phyloP scores from a whole-genome alignment of 2,113 vertebrate species.

The Nansenia antarctica region DNA sequence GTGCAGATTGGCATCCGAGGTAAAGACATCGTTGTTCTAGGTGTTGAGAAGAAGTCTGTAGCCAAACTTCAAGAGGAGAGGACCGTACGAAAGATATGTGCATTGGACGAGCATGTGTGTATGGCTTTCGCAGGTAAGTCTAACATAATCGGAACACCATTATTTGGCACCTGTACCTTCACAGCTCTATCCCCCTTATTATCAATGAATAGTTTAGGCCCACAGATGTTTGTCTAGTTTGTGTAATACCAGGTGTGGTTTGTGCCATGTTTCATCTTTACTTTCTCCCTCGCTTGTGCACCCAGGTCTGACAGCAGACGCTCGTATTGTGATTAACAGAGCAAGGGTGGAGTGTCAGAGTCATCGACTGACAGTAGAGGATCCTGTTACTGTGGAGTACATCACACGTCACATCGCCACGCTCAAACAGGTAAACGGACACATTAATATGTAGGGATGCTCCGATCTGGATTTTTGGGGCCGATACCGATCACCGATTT shows the following conservation, averaged over 20 bases:
- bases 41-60: slow-evolving; percentile 89
- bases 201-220: not conserved
- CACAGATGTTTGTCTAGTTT: not conserved
- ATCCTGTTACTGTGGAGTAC: slow-evolving; percentile 87
- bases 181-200: not conserved
- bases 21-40: slow-evolving; percentile 85
- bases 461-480: too few relatives aligned
- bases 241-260: not conserved
- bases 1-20: slow-evolving; percentile 84
- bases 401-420: slow-evolving; percentile 88
- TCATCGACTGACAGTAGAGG: slow-evolving; percentile 87
- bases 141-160: not conserved
- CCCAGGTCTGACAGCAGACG: slow-evolving; percentile 85
- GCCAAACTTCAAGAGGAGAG: slow-evolving; percentile 88
- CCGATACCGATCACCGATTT: too few relatives aligned
- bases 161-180: not conserved
- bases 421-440: slow-evolving; percentile 80
- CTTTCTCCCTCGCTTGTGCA: not conserved
- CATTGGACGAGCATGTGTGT: slow-evolving; percentile 86
- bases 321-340: slow-evolving; percentile 86
- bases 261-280: not conserved
- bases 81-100: slow-evolving; percentile 86
- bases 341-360: slow-evolving; percentile 88
- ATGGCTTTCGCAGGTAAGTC: slow-evolving; percentile 86
- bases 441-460: too few relatives aligned